Conservation (phyloP, 2,113 vertebrate species). For the Serilophus lunatus region DNA sequence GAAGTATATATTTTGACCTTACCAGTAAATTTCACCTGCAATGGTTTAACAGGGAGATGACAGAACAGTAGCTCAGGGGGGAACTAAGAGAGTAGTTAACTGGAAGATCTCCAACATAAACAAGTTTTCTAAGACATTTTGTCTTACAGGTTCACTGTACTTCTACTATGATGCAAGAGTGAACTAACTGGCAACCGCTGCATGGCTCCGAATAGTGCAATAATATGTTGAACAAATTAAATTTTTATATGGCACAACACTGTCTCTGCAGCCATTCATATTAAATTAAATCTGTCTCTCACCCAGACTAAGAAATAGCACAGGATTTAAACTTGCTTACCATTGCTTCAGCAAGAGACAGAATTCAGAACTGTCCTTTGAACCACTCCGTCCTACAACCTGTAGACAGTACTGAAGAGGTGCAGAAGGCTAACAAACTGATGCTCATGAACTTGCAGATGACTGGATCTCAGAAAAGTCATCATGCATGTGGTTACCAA, state of each 20-base stretch:
- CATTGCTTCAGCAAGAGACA: not conserved
- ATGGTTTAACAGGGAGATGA: not conserved
- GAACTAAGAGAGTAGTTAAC: conserved; percentile 2
- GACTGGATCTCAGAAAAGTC: not conserved
- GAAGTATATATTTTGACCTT: not conserved
- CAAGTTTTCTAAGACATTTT: not conserved
- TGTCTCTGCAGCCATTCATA: not conserved
- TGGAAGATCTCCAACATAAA: conserved; percentile 2
- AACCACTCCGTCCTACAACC: not conserved
- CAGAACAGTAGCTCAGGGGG: not conserved
- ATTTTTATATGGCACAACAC: not conserved
- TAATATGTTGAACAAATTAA: not conserved
- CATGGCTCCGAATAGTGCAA: not conserved
- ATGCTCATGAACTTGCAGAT: not conserved
- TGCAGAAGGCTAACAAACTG: not conserved
- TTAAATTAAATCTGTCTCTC: not conserved
- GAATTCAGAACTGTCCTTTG: not conserved
- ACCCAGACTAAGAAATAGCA: not conserved
- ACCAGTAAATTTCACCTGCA: not conserved
- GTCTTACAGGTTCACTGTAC: not conserved
- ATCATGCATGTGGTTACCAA: not conserved
- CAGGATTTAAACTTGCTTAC: not conserved
- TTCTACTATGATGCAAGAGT: not conserved
- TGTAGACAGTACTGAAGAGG: not conserved
- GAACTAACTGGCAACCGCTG: not conserved